Evolutionary conservation across 2,113 vertebrate species (phyloP).

Genomic region (Regulus satrapa): DNA sequence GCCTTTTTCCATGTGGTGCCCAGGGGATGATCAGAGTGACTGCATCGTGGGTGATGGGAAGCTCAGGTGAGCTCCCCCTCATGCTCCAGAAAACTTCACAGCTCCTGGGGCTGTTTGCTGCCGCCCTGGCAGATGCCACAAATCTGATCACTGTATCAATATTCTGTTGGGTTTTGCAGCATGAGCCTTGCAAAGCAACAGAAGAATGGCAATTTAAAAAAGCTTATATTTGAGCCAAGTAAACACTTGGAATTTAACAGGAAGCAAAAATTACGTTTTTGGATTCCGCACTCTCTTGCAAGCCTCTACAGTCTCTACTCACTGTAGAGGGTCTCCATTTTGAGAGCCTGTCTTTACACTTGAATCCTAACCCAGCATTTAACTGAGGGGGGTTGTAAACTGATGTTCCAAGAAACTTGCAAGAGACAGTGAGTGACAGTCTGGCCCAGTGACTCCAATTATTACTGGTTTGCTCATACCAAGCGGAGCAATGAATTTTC

Average conservation of each 20-base stretch:
- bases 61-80: not conserved
- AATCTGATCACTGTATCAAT: rapidly evolving
- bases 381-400: not conserved
- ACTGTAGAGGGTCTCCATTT: not conserved
- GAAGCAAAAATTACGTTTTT: not conserved
- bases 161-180: not conserved
- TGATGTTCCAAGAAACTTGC: not conserved
- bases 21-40: not conserved
- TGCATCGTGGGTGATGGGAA: rapidly evolving
- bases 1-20: not conserved
- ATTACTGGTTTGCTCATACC: not conserved
- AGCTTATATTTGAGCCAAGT: not conserved
- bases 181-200: not conserved
- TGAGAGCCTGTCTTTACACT: not conserved
- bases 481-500: not conserved
- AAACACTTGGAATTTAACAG: not conserved
- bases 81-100: not conserved
- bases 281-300: not conserved
- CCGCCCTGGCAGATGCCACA: rapidly evolving
- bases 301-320: not conserved
- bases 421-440: rapidly evolving
- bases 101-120: too few relatives aligned
- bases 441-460: not conserved
- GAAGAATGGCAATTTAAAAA: not conserved
- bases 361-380: not conserved